Evolutionary conservation across 92 coral and sea anemone genomes (phyloP).

Genomic region (Scolanthus callimorphus): DNA sequence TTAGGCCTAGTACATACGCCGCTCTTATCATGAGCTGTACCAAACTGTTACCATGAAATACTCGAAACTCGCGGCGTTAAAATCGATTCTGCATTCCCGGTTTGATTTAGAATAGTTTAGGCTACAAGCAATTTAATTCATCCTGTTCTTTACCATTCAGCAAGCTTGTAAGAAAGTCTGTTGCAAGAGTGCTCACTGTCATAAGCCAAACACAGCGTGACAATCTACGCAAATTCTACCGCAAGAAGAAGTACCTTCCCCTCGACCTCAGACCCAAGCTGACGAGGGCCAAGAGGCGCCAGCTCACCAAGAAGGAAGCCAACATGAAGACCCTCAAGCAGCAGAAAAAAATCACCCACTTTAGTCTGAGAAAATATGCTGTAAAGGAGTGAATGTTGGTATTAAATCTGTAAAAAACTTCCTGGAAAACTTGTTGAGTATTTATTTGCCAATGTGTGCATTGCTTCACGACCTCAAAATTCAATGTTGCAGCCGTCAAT

Average conservation of each 20-base stretch:
- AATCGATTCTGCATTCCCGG: too few species aligned
- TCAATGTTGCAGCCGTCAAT: too few species aligned
- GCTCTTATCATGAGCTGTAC: too few species aligned
- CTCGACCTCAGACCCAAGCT: conserved; percentile 91
- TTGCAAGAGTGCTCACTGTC: conserved; percentile 94
- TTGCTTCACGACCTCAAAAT: too few species aligned
- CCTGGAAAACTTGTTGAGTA: not conserved
- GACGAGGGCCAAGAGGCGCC: conserved; percentile 93
- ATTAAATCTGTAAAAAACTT: conserved; percentile 17
- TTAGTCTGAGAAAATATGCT: conserved; percentile 93
- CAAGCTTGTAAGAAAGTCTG: conserved; percentile 90
- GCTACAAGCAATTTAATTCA: too few species aligned
- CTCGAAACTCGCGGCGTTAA: too few species aligned
- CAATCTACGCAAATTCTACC: conserved; percentile 91
- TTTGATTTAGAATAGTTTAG: too few species aligned
- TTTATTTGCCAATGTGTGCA: not conserved
- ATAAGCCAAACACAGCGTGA: conserved; percentile 96
- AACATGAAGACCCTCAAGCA: conserved; percentile 77
- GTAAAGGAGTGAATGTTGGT: conserved; percentile 87
- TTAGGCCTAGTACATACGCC: too few species aligned
- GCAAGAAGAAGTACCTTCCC: conserved; percentile 91
- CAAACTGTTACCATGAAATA: too few species aligned
- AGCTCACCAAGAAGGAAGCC: conserved; percentile 88
- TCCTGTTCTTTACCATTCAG: too few species aligned
- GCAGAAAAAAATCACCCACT: conserved; percentile 91